Evolutionary conservation across 2,113 vertebrate species (phyloP).

Genomic region (Tachysurus fulvidraco): DNA sequence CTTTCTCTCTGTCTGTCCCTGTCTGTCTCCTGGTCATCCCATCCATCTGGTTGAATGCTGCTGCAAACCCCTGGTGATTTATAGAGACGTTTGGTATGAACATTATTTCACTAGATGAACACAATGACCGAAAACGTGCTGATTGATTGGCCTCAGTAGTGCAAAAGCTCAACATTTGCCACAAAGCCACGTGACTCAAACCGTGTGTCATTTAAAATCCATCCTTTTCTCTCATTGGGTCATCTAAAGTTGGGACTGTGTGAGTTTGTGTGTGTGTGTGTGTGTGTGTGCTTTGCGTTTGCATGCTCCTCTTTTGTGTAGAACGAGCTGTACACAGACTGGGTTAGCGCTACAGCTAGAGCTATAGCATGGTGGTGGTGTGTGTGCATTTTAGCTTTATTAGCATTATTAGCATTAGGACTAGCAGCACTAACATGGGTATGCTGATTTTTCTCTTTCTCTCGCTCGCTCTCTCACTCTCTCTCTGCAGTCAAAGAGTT

Average conservation of each 20-base stretch:
- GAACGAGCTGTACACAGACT: neutral
- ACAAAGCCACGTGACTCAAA: neutral
- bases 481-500: conserved; percentile 92
- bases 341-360: neutral
- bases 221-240: conserved; percentile 77
- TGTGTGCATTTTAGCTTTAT: neutral
- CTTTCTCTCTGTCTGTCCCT: conserved; percentile 63
- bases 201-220: conserved; percentile 40
- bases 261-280: conserved; percentile 59
- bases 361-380: conserved; percentile 13
- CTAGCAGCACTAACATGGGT: too few species aligned
- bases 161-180: neutral
- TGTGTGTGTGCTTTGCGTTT: conserved; percentile 45
- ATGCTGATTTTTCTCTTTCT: neutral
- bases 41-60: conserved; percentile 85
- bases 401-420: neutral
- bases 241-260: conserved; percentile 65
- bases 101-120: conserved; percentile 76
- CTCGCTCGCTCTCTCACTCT: neutral
- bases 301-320: conserved; percentile 36
- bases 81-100: conserved; percentile 87
- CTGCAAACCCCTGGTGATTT: conserved; percentile 84
- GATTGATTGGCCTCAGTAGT: conserved; percentile 2
- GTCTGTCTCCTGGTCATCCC: conserved; percentile 79
- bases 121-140: conserved; percentile 67